Conservation (phyloP, 2,888 invertebrate species). For the Phasia obesa region DNA sequence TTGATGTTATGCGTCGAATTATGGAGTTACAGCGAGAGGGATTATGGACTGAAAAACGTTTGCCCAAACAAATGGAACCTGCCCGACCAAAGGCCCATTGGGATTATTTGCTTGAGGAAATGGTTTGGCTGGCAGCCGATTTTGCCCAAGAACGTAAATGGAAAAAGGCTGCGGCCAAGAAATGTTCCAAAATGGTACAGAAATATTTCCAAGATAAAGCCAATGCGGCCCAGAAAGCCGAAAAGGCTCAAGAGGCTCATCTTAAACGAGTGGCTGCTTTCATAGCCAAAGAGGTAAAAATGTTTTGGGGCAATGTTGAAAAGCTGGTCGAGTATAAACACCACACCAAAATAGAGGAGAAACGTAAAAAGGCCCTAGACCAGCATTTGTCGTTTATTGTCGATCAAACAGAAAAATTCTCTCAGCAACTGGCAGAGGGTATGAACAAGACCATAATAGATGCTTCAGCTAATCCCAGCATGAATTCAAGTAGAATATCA, state of each 20-base stretch:
- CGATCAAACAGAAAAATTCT: constrained; percentile 98
- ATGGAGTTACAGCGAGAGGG: constrained; percentile 96
- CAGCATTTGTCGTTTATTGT: constrained; percentile 98
- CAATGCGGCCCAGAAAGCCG: constrained; percentile 93
- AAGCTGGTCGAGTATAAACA: constrained; percentile 98
- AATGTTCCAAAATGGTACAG: constrained; percentile 94
- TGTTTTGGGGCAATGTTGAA: constrained; percentile 98
- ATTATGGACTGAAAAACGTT: constrained; percentile 94
- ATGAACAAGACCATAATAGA: constrained; percentile 85
- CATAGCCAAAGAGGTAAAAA: constrained; percentile 95
- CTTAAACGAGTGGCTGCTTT: constrained; percentile 93
- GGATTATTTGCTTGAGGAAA: constrained; percentile 99
- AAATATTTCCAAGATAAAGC: constrained; percentile 96
- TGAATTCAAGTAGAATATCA: constrained; percentile 83
- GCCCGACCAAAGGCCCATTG: constrained; percentile 96
- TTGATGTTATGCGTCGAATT: constrained; percentile 95
- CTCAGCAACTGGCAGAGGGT: constrained; percentile 93
- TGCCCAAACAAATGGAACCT: constrained; percentile 96
- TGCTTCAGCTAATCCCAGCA: constrained; percentile 80
- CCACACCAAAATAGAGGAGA: constrained; percentile 95
- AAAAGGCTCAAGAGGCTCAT: constrained; percentile 94
- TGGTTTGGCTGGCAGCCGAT: constrained; percentile 99
- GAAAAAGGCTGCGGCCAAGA: constrained; percentile 97
- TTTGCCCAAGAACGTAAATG: constrained; percentile 98
- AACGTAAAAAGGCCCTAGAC: constrained; percentile 96